Percentiles rank a stretch among this genome's conserved stretches.
Conservation (phyloP, 2,888 invertebrate genomes). For the Meghimatium bilineatum region DNA sequence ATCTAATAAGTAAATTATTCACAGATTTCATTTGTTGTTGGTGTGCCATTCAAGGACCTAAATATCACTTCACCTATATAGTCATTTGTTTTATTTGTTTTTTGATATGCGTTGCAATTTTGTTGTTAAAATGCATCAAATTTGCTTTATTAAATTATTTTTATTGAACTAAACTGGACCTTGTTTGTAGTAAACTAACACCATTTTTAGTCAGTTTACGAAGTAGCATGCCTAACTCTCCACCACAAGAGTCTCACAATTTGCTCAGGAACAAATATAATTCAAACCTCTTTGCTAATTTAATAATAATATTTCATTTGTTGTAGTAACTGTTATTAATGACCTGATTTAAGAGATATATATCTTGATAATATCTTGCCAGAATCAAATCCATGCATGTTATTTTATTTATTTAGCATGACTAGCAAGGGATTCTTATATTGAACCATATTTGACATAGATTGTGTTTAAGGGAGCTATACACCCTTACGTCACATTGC, state of each 20-base stretch:
- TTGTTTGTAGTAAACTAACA: not conserved
- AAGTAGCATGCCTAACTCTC: not conserved
- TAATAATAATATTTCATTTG: not conserved
- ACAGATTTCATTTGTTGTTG: not conserved
- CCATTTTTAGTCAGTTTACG: not conserved
- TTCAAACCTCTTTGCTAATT: not conserved
- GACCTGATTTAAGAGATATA: not conserved
- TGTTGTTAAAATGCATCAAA: not conserved
- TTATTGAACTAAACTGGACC: not conserved
- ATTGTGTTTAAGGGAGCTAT: no score
- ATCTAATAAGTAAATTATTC: not conserved
- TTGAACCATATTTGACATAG: no score
- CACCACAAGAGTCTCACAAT: not conserved
- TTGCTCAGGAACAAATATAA: slow-evolving; percentile 7
- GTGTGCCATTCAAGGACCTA: not conserved
- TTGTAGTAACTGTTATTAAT: not conserved
- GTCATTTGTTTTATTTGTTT: not conserved
- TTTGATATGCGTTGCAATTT: not conserved
- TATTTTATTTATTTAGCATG: no score
- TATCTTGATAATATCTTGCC: not conserved
- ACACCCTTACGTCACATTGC: no score
- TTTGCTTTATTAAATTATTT: not conserved
- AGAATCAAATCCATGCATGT: no score
- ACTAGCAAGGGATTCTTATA: no score
- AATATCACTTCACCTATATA: not conserved